These are phyloP conservation scores for Anguilla pacifica DNA, from an alignment of 2,797 vertebrate species.

Conservation along the genomic window DNA sequence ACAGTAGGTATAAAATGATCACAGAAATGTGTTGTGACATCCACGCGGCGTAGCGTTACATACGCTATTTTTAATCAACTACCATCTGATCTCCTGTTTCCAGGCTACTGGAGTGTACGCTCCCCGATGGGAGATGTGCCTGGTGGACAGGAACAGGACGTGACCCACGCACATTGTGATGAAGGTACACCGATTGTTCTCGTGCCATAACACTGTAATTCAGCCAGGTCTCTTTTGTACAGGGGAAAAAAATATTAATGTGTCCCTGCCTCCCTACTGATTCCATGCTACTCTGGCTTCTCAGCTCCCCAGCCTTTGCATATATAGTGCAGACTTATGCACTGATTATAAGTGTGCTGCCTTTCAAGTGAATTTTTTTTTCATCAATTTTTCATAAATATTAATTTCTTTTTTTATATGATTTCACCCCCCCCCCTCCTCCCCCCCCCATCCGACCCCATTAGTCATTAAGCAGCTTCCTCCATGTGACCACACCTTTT, in stretches of 20 bases:
- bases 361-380: background rate
- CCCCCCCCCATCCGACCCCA: background rate
- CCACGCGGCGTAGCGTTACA: conserved; percentile 60
- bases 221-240: background rate
- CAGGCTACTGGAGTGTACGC: conserved; percentile 39
- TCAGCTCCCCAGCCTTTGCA: background rate
- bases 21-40: conserved; percentile 55
- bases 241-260: background rate
- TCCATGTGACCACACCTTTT: conserved; percentile 78
- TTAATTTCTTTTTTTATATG: background rate
- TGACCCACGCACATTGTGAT: too few relatives aligned
- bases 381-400: background rate
- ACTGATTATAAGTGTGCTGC: background rate
- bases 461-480: background rate
- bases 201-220: background rate
- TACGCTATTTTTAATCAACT: conserved; percentile 65
- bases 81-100: conserved; percentile 54
- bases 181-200: background rate
- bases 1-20: conserved; percentile 35
- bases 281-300: background rate
- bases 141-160: conserved; percentile 1
- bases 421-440: background rate
- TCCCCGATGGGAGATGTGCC: conserved; percentile 14
- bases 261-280: conserved; percentile 20
- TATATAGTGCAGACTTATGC: background rate